Evolutionary conservation across 2,113 vertebrate genomes (phyloP), one percentile per base, ranked within the genome.

Genomic region (Tachuris rubrigastra): DNA sequence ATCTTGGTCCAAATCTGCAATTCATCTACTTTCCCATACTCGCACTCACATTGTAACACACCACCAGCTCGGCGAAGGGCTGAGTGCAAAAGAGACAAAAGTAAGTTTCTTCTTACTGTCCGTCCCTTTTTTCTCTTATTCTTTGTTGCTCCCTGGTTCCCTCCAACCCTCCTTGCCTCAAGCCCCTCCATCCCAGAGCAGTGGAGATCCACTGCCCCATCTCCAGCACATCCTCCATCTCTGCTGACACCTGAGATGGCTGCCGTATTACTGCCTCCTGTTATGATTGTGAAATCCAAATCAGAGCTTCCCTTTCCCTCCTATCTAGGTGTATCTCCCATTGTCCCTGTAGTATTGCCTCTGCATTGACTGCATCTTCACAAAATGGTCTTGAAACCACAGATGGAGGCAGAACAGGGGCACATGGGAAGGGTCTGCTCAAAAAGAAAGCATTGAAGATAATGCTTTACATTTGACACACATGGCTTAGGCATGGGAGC

Each of bases 41-140:
- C 0, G 0, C 2, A 8, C 31, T 87, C 31, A 31, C 30, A 21
- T 16, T 2, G 4, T n/a, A 71, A 78, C 47, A 31, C 0, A 0
- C 13, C 71, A 60, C 41, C 60, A 71, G 37, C 31, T 56, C 72
- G 41, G 30, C 5, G 0, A 0, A 4, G 53, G 47, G 30, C 28
- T 73, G 68, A 79, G 14, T 1, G 5, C 0, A 0, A 93, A 30
- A 22, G 22, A 31, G 12, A 7, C 0, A 0, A 66, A 39, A 68
- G 65, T 4, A 35, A 28, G 10, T 3, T 81, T 79, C 46, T 55
- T 21, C 37, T 74, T 87, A 12, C 20, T n/a, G 13, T 35, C 11
- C 12, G 13, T 35, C 11, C 12, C 3, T 69, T 87, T 88, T 82
- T 46, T 5, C 39, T 79, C 35, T 58, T 31, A 12, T 55, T 41